These are phyloP conservation scores for Lacerta bilineata DNA, from an alignment of 2,797 vertebrate species.

Conservation along the genomic window DNA sequence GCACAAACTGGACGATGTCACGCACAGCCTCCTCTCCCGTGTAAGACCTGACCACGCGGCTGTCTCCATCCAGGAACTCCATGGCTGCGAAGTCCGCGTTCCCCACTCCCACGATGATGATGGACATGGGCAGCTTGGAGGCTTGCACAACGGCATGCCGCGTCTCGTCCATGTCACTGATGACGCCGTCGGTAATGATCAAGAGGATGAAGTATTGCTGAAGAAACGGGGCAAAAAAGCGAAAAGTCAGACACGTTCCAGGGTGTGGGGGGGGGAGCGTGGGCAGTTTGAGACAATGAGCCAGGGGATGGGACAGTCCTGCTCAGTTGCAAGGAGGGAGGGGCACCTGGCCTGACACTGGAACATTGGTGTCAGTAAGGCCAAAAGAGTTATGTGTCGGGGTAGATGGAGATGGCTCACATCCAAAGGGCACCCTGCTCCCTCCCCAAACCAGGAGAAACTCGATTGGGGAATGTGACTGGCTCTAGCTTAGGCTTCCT, in stretches of 20 bases:
- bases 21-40: conserved; percentile 93
- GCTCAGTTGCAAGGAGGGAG: neutral
- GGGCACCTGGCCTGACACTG: too few species aligned
- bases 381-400: too few species aligned
- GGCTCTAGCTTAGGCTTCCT: too few species aligned
- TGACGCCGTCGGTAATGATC: conserved; percentile 97
- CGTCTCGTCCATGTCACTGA: conserved; percentile 99
- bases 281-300: neutral
- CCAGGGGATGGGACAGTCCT: too few species aligned
- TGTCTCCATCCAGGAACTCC: conserved; percentile 98
- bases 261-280: neutral
- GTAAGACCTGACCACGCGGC: conserved; percentile 89
- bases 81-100: conserved; percentile 97
- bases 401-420: too few species aligned
- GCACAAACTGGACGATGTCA: conserved; percentile 98
- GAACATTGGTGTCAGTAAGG: too few species aligned
- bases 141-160: conserved; percentile 94
- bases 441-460: too few species aligned
- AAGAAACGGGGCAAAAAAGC: neutral
- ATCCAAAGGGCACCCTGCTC: too few species aligned
- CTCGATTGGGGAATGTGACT: too few species aligned
- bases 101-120: conserved; percentile 98
- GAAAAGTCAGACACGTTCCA: accelerated
- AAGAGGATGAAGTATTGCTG: conserved; percentile 99
- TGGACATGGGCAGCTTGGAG: conserved; percentile 97